A percentile compares a stretch with the other conserved stretches of the same genome.
These are phyloP conservation scores for Halocynthia aurantium DNA, from an alignment of 23 tunicate species.

Conservation along the genomic window DNA sequence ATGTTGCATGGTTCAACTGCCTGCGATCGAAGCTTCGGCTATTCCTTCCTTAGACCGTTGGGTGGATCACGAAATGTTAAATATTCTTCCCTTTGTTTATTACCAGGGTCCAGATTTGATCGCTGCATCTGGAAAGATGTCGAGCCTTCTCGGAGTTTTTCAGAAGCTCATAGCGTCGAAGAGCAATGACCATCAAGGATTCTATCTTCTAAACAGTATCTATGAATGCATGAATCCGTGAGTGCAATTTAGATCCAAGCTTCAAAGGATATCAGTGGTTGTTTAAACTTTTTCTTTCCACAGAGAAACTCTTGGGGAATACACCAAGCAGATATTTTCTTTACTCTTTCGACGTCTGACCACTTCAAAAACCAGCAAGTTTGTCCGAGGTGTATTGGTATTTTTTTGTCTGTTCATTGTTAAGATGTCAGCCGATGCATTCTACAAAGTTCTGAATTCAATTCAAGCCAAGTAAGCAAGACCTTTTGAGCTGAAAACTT, in stretches of 20 bases:
- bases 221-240: conserved; percentile 53
- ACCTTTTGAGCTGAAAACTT: not conserved
- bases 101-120: conserved; percentile 38
- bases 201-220: conserved; percentile 63
- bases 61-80: not conserved
- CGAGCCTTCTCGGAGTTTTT: conserved; percentile 75
- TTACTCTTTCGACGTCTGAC: conserved; percentile 64
- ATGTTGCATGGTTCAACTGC: no score
- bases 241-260: conserved; percentile 3
- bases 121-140: conserved; percentile 42
- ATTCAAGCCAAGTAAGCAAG: conserved; percentile 54
- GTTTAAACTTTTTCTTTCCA: conserved; percentile 5
- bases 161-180: conserved; percentile 92
- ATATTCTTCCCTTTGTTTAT: not conserved
- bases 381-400: conserved; percentile 76
- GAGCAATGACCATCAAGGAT: conserved; percentile 83
- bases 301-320: conserved; percentile 34
- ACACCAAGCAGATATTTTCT: conserved; percentile 63
- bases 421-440: conserved; percentile 53
- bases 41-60: no score
- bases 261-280: not conserved
- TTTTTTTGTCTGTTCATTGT: conserved; percentile 65
- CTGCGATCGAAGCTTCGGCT: no score
- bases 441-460: conserved; percentile 52
- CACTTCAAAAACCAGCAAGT: conserved; percentile 69